phyloP scores from a whole-genome alignment of 1,140 invertebrate genomes.

The Bombyx mori region ASM3026992v2 NC_085119.1:10366501-10367000 shows the following conservation, averaged over 20 bases:
- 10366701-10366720: slow-evolving; percentile 92
- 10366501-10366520: too few species aligned
- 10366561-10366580: too few species aligned
- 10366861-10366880: slow-evolving; percentile 85
- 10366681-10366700: slow-evolving; percentile 93
- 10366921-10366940: slow-evolving; percentile 87
- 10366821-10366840: slow-evolving; percentile 92
- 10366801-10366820: slow-evolving; percentile 92
- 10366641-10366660: slow-evolving; percentile 95
- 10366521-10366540: slow-evolving; percentile 38
- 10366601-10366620: slow-evolving; percentile 74
- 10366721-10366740: slow-evolving; percentile 85
- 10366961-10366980: slow-evolving; percentile 92
- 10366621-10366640: slow-evolving; percentile 94
- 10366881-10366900: slow-evolving; percentile 93
- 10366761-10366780: slow-evolving; percentile 94
- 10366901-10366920: slow-evolving; percentile 96
- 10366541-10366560: too few species aligned
- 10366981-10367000: slow-evolving; percentile 96
- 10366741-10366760: slow-evolving; percentile 85
- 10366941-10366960: slow-evolving; percentile 88
- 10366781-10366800: slow-evolving; percentile 97
- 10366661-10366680: slow-evolving; percentile 93
- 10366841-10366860: slow-evolving; percentile 86
- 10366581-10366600: slow-evolving; percentile 23